phyloP scores from a whole-genome alignment of 35 echinoderm and acorn worm species.

The Heliocidaris tuberculata region DNA sequence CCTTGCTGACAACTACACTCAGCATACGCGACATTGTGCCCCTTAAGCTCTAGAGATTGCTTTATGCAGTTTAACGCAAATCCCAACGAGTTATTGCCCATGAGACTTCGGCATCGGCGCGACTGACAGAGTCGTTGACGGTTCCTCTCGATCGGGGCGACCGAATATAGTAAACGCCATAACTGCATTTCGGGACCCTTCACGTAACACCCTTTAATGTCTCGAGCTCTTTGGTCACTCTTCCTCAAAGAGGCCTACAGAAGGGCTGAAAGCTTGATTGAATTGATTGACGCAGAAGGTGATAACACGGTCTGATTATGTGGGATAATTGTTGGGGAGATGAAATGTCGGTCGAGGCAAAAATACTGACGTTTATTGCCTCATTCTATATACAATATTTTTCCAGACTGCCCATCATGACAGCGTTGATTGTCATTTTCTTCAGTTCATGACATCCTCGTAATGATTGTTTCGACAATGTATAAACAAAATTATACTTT shows the following conservation, averaged over 20 bases:
- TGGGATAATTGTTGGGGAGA: background rate
- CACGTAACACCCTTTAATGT: background rate
- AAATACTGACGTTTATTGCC: background rate
- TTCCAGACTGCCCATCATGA: background rate
- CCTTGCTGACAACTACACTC: background rate
- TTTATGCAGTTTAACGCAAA: background rate
- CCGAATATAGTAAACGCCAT: background rate
- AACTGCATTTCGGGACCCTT: background rate
- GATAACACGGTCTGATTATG: background rate
- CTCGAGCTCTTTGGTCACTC: background rate
- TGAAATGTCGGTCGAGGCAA: background rate
- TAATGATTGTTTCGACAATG: background rate
- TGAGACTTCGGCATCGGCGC: background rate
- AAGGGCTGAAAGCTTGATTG: background rate
- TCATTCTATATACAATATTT: background rate
- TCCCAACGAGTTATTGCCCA: background rate
- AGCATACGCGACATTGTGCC: background rate
- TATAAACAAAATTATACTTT: background rate
- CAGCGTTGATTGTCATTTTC: background rate
- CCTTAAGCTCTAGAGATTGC: background rate
- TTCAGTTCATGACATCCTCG: background rate
- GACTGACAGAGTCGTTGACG: background rate
- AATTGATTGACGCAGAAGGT: background rate
- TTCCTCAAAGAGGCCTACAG: background rate
- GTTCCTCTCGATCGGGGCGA: background rate